Conservation (phyloP, 2,797 vertebrate genomes). For the Sebastes oblongus region DNA sequence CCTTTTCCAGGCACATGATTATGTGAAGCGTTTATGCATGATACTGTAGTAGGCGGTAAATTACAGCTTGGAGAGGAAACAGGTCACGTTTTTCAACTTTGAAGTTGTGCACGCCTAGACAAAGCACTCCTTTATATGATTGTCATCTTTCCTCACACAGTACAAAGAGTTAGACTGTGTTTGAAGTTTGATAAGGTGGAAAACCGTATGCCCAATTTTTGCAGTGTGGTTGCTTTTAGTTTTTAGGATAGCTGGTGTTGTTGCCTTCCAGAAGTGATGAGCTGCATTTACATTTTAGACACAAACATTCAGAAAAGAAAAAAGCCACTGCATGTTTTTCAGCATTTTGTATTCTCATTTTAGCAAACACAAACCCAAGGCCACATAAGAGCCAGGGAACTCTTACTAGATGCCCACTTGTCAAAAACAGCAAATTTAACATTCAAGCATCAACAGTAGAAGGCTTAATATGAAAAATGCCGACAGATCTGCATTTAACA, state of each 20-base stretch:
- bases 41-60: constrained; percentile 31
- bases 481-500: constrained; percentile 22
- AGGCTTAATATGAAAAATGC: constrained; percentile 17
- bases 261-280: not conserved
- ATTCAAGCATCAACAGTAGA: constrained; percentile 22
- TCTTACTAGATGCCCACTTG: not conserved
- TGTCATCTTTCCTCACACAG: constrained; percentile 32
- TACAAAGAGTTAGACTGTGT: constrained; percentile 15
- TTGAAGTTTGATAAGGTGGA: constrained; percentile 26
- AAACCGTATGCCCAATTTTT: not conserved
- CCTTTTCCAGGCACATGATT: constrained; percentile 48
- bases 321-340: not conserved
- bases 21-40: constrained; percentile 29
- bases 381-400: not conserved
- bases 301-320: not conserved
- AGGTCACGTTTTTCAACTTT: constrained; percentile 29
- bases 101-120: constrained; percentile 37
- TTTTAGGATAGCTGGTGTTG: not conserved
- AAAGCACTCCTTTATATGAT: constrained; percentile 45
- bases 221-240: not conserved
- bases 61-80: constrained; percentile 55
- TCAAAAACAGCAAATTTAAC: constrained; percentile 14
- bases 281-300: not conserved
- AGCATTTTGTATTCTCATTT: not conserved
- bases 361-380: not conserved